Evolutionary conservation across 2,113 vertebrate genomes (phyloP).

Genomic region (Hemiscyllium ocellatum): DNA sequence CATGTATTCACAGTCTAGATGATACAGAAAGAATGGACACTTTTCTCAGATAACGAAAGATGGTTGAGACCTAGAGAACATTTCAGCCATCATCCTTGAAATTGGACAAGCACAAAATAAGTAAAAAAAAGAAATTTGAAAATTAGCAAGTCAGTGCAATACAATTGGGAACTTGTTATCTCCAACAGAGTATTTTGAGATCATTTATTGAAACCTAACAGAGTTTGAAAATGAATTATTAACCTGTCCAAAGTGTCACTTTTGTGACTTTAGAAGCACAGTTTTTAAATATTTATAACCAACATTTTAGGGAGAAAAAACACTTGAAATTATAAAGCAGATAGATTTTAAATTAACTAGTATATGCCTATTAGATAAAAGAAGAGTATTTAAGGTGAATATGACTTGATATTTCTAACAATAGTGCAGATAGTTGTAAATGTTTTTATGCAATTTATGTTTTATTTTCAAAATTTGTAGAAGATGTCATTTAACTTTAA

Average conservation of each 20-base stretch:
- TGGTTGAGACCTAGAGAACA: neutral
- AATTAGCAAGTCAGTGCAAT: neutral
- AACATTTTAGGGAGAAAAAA: neutral
- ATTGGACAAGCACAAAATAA: neutral
- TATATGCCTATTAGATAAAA: neutral
- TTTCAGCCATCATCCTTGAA: neutral
- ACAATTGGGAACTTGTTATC: neutral
- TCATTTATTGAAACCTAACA: neutral
- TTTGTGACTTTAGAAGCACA: neutral
- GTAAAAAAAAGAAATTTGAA: neutral
- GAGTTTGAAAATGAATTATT: neutral
- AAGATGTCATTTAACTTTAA: neutral
- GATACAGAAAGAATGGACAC: neutral
- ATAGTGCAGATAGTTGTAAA: neutral
- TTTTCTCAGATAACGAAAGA: neutral
- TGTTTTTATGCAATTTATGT: neutral
- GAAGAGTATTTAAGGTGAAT: neutral
- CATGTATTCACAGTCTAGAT: neutral
- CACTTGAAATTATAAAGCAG: neutral
- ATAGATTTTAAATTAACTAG: neutral
- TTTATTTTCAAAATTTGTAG: neutral
- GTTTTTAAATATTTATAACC: neutral
- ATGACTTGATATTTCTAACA: neutral
- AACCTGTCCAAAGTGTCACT: neutral
- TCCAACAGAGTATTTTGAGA: neutral